phyloP scores from a whole-genome alignment of 1,140 invertebrate species.

The Octopus bimaculoides region DNA sequence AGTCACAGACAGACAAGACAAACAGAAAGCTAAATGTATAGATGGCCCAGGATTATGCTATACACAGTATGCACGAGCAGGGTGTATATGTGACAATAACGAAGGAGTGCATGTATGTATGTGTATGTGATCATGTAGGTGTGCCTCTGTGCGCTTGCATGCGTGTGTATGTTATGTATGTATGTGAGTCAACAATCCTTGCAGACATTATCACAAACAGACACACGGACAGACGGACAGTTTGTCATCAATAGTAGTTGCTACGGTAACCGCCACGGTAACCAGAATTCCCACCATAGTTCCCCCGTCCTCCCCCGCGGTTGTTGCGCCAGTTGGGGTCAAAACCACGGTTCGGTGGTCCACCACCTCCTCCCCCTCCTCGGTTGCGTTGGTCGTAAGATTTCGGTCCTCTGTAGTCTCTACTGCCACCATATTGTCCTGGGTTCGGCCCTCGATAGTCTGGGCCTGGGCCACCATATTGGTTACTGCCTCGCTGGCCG shows the following conservation, averaged over 20 bases:
- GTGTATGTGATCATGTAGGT: too few species aligned
- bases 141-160: too few species aligned
- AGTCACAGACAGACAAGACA: too few species aligned
- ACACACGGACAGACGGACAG: too few species aligned
- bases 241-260: conserved; percentile 2
- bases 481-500: background rate
- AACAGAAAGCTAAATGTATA: too few species aligned
- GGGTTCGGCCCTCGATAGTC: background rate
- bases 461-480: background rate
- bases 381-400: background rate
- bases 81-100: too few species aligned
- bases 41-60: too few species aligned
- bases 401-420: background rate
- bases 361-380: background rate
- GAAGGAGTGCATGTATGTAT: too few species aligned
- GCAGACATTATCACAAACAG: too few species aligned
- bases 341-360: background rate
- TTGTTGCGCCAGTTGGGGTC: background rate
- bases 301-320: background rate
- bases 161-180: too few species aligned
- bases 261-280: background rate
- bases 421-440: background rate
- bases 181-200: too few species aligned
- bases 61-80: too few species aligned
- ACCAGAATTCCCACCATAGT: background rate